Evolutionary conservation across 2,888 invertebrate genomes (phyloP).

Genomic region (Tiliacea citrago): DNA sequence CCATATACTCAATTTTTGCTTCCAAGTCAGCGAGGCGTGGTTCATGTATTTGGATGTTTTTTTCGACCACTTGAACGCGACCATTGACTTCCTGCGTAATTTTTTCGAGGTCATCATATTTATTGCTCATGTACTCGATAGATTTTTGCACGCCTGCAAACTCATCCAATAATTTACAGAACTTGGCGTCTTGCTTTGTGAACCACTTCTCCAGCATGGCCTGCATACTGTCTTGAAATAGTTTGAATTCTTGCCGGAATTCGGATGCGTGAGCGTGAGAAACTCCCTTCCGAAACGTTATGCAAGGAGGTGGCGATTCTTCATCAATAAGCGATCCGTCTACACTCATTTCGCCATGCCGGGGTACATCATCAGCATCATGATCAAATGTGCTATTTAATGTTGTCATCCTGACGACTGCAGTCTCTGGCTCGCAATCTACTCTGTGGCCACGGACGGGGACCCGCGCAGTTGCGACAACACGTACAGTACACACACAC

Average conservation of each 20-base stretch:
- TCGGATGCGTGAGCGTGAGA: neutral
- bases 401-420: too few relatives aligned
- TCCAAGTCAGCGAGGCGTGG: neutral
- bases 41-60: neutral
- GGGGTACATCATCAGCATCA: neutral
- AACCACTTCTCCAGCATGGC: neutral
- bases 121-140: neutral
- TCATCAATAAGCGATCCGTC: neutral
- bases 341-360: neutral
- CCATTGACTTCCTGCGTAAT: neutral
- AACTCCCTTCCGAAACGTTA: neutral
- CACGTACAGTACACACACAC: too few relatives aligned
- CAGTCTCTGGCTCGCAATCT: too few relatives aligned
- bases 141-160: neutral
- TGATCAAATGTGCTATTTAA: neutral
- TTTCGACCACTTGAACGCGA: neutral
- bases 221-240: neutral
- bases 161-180: neutral
- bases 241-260: neutral
- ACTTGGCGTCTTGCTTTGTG: constrained; percentile 4
- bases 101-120: neutral
- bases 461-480: too few relatives aligned
- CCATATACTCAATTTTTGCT: neutral
- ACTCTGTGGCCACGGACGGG: too few relatives aligned
- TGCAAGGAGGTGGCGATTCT: too few relatives aligned